Evolutionary conservation across 2,797 vertebrate species (phyloP).

Genomic region (Cichlasoma orientale): DNA sequence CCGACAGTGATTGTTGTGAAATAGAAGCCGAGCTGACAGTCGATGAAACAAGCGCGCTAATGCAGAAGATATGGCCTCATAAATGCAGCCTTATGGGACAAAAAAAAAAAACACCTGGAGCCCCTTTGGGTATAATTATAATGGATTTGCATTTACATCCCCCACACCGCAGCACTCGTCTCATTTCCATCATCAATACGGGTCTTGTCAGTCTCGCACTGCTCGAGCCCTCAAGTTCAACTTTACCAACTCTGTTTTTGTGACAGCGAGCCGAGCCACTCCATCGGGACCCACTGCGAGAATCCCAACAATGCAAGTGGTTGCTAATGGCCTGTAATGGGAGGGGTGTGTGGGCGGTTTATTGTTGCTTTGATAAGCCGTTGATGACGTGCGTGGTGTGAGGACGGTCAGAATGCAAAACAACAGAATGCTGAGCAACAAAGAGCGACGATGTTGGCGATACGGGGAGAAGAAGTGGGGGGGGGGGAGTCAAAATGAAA

Average conservation of each 20-base stretch:
- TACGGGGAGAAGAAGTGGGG: neutral
- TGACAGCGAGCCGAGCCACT: slow-evolving; percentile 13
- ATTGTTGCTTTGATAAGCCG: slow-evolving; percentile 77
- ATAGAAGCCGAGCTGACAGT: neutral
- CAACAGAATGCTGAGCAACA: slow-evolving; percentile 21
- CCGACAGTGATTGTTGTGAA: neutral
- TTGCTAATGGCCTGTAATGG: slow-evolving; percentile 53
- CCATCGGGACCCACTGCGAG: slow-evolving; percentile 33
- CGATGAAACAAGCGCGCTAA: neutral
- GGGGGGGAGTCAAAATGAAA: neutral
- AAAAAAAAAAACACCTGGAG: neutral
- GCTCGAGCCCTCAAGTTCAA: slow-evolving; percentile 6
- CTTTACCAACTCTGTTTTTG: slow-evolving; percentile 11
- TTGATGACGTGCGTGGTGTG: slow-evolving; percentile 48
- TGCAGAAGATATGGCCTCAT: slow-evolving; percentile 1
- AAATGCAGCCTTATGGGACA: neutral
- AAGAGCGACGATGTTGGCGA: slow-evolving; percentile 3
- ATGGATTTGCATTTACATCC: slow-evolving; percentile 20
- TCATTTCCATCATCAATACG: slow-evolving; percentile 3
- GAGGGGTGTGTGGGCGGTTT: slow-evolving; percentile 59
- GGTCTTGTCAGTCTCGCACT: neutral
- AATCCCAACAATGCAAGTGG: slow-evolving; percentile 56
- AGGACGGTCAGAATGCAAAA: slow-evolving; percentile 50
- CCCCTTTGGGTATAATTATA: neutral
- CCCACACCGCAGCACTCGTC: neutral